These are phyloP conservation scores for Batillaria attramentaria DNA, from an alignment of 1,140 invertebrate species.

Conservation along the genomic window DNA sequence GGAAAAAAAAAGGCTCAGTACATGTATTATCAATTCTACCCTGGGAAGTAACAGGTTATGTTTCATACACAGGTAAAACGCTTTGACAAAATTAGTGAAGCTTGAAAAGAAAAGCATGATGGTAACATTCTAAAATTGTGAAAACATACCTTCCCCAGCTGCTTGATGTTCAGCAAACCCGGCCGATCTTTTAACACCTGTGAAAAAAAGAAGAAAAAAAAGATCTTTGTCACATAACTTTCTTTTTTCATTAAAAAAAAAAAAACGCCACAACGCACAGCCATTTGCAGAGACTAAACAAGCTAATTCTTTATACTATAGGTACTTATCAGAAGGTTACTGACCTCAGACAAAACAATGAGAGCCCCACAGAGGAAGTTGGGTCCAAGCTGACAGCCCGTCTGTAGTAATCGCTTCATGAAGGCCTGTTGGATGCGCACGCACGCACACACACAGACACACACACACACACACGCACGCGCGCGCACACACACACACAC, in stretches of 20 bases:
- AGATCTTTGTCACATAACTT: background rate
- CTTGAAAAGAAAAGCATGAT: too few relatives aligned
- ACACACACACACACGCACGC: too few relatives aligned
- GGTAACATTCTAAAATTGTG: too few relatives aligned
- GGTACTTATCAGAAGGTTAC: too few relatives aligned
- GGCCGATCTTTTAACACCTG: constrained; percentile 65
- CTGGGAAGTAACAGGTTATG: too few relatives aligned
- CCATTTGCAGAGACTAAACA: too few relatives aligned
- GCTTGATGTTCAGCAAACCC: constrained; percentile 47
- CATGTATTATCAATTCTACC: too few relatives aligned
- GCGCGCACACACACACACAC: too few relatives aligned
- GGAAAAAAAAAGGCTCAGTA: too few relatives aligned
- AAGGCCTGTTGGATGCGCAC: constrained; percentile 77
- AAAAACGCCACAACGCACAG: background rate
- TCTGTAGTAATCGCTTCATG: constrained; percentile 90
- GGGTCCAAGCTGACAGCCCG: constrained; percentile 76
- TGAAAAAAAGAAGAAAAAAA: constrained; percentile 10
- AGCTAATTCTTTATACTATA: too few relatives aligned
- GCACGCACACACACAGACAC: background rate
- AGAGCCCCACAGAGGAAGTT: constrained; percentile 83
- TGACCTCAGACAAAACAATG: constrained; percentile 86
- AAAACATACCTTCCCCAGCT: constrained; percentile 27
- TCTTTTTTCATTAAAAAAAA: background rate
- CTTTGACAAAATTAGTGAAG: too few relatives aligned
- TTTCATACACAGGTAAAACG: too few relatives aligned